These are phyloP conservation scores for Hemichromis elongatus DNA, from an alignment of 2,113 vertebrate species.

Conservation along the genomic window DNA sequence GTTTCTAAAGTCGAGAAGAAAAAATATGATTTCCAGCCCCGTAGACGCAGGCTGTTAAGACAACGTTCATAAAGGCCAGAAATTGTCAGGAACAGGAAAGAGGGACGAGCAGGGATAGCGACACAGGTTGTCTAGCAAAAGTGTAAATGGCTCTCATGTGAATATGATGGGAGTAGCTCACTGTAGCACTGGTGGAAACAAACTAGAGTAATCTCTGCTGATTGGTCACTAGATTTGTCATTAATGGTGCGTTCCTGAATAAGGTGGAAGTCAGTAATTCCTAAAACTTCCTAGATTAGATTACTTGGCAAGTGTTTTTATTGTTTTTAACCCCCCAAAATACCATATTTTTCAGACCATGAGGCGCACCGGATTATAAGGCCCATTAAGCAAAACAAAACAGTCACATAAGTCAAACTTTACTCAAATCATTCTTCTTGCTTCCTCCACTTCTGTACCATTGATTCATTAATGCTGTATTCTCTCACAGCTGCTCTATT, in stretches of 20 bases:
- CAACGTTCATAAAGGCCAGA: neutral
- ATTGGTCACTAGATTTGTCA: neutral
- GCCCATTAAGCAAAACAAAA: too few relatives aligned
- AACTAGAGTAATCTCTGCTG: neutral
- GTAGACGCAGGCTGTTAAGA: fast-evolving
- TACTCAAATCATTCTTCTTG: too few relatives aligned
- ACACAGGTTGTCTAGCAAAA: neutral
- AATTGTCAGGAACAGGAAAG: neutral
- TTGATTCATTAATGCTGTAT: too few relatives aligned
- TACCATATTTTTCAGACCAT: too few relatives aligned
- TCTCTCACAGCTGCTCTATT: too few relatives aligned
- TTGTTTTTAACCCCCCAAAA: neutral
- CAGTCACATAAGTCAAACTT: too few relatives aligned
- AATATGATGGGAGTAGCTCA: neutral
- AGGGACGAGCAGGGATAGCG: neutral
- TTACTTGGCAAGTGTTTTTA: neutral
- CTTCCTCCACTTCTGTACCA: too few relatives aligned
- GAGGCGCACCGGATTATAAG: too few relatives aligned
- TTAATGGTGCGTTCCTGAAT: neutral
- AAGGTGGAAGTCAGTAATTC: neutral
- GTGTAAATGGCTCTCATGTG: neutral
- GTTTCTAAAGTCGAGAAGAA: neutral
- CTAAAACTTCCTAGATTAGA: neutral
- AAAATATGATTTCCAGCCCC: neutral
- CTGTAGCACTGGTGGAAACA: neutral